These are phyloP conservation scores for Arctopsyche grandis DNA, from an alignment of 1,140 invertebrate genomes.

Conservation along the genomic window DNA sequence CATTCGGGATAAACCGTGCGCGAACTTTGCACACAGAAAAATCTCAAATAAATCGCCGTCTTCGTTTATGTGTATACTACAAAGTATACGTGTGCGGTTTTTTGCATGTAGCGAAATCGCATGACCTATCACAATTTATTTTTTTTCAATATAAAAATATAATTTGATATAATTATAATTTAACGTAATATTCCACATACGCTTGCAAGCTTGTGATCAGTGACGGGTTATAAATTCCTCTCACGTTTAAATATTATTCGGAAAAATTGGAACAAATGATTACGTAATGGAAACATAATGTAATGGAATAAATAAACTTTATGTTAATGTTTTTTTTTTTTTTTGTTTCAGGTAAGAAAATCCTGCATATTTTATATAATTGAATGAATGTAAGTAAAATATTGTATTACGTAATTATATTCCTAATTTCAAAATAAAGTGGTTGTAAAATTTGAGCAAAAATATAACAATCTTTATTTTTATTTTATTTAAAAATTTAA, in stretches of 20 bases:
- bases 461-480: too few species aligned
- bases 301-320: not conserved
- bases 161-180: too few species aligned
- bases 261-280: too few species aligned
- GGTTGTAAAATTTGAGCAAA: too few species aligned
- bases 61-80: not conserved
- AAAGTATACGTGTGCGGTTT: not conserved
- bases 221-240: too few species aligned
- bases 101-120: not conserved
- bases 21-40: not conserved
- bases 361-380: not conserved
- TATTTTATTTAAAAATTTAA: too few species aligned
- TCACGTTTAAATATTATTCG: too few species aligned
- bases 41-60: not conserved
- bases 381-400: not conserved
- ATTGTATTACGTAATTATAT: not conserved
- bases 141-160: not conserved
- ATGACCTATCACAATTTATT: not conserved
- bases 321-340: slow-evolving; percentile 8
- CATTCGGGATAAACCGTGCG: not conserved
- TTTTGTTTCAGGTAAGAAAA: slow-evolving; percentile 29
- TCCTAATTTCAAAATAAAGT: too few species aligned
- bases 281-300: too few species aligned
- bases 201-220: too few species aligned
- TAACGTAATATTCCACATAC: too few species aligned